Base-by-base conservation (phyloP, 2,113 vertebrate genomes). In the Toxotes jaculatrix region DNA sequence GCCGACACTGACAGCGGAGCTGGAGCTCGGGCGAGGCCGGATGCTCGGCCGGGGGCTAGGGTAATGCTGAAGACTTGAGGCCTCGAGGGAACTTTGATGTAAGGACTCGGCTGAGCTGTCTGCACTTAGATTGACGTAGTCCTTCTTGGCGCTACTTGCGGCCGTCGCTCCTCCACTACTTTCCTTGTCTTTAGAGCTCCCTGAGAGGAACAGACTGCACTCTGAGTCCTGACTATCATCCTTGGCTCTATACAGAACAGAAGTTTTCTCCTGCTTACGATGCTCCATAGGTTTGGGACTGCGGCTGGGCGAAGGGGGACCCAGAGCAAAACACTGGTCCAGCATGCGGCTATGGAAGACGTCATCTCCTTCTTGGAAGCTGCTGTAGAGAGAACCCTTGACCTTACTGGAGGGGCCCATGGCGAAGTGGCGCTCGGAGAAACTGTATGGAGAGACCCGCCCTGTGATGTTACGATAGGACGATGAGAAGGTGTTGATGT, bases 341-440 rank as follows among this genome's bases (percentile, higher is more conserved):
- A 95, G 93, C 72, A 95, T 92, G 13, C 86, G 95, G 82, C 93
- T 95, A 85, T 95, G 96, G 92, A 97, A 96, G 84, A 96, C 94
- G 27, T 97, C 95, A 0, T 98, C 96, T 56, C 96, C 97, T 88
- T 99, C 97, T 0, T 96, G 97, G 93, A 97, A 97, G 92, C 96
- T 97, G 68, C 96, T 96, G 21, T 97, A 98, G 74, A 97, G 93
- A 13, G 96, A 96, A 73, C 95, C 96, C 31, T 96, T 95, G 73
- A 93, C 94, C 87, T 96, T 94, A 43, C 69, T 83, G 55, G 96
- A 86, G 0, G 97, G 95, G 71, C 95, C 95, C 57, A 93, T 69
- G 19, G 87, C 84, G 62, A 95, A 95, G 74, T 97, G 97, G 82
- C 93, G 95, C 87, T 98, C 97, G 0, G 96, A 96, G 90, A 96